phyloP scores from a whole-genome alignment of 2,888 invertebrate species.

The Ochlodes sylvanus region DNA sequence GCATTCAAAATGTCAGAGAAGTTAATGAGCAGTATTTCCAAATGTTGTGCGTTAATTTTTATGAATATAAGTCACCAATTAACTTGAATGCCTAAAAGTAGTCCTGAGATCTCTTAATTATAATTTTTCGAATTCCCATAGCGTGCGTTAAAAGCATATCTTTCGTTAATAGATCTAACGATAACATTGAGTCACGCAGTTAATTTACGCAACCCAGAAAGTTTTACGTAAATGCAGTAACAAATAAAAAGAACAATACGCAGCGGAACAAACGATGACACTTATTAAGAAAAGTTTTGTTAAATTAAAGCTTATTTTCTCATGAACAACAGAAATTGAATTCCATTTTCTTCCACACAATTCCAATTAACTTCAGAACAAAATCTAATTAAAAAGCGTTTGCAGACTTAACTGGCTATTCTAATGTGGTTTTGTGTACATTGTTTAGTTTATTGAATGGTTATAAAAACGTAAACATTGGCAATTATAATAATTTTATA shows the following conservation, averaged over 20 bases:
- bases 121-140: not conserved
- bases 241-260: slow-evolving; percentile 6
- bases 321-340: slow-evolving; percentile 35
- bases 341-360: slow-evolving; percentile 36
- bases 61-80: too few species aligned
- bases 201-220: slow-evolving; percentile 4
- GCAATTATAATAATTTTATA: too few species aligned
- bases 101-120: not conserved
- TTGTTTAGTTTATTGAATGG: slow-evolving; percentile 31
- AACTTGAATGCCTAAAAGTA: too few species aligned
- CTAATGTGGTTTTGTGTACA: slow-evolving; percentile 31
- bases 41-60: too few species aligned
- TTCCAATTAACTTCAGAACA: slow-evolving; percentile 36
- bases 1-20: too few species aligned
- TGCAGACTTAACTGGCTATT: slow-evolving; percentile 33
- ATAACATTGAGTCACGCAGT: not conserved
- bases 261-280: slow-evolving; percentile 24
- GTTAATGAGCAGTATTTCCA: too few species aligned
- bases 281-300: slow-evolving; percentile 26
- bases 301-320: slow-evolving; percentile 35
- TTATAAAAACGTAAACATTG: not conserved
- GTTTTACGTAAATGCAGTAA: not conserved
- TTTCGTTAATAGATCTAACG: not conserved
- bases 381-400: slow-evolving; percentile 35
- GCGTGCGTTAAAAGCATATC: slow-evolving; percentile 5